phyloP scores from a whole-genome alignment of 2,888 invertebrate genomes.

The Apocheima hispidaria region DNA sequence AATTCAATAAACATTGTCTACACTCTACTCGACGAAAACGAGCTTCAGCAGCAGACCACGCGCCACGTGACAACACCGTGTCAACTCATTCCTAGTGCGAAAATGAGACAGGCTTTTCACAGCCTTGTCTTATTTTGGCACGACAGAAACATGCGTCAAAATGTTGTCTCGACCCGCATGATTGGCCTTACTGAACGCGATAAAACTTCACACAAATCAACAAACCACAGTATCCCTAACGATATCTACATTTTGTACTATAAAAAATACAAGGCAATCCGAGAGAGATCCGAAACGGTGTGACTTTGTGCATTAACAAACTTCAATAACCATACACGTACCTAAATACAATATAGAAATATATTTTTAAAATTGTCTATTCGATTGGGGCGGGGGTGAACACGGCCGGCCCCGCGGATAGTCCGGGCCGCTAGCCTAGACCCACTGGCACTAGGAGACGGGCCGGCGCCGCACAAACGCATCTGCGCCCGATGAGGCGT shows the following conservation, averaged over 20 bases:
- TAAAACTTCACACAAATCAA: slow-evolving; percentile 50
- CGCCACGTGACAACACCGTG: neutral
- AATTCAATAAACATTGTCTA: slow-evolving; percentile 31
- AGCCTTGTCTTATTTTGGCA: neutral
- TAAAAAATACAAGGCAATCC: slow-evolving; percentile 71
- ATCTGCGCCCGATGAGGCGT: slow-evolving; percentile 78
- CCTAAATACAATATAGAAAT: slow-evolving; percentile 42
- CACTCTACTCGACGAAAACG: slow-evolving; percentile 22
- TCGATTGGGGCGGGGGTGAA: slow-evolving; percentile 16
- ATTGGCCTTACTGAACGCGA: slow-evolving; percentile 39
- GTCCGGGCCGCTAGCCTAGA: neutral
- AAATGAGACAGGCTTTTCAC: neutral
- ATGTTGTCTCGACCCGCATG: slow-evolving; percentile 35
- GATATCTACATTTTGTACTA: slow-evolving; percentile 70
- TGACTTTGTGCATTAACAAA: slow-evolving; percentile 70
- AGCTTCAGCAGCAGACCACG: neutral
- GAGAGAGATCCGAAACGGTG: slow-evolving; percentile 59
- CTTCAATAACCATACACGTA: slow-evolving; percentile 42
- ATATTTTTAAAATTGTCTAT: slow-evolving; percentile 31
- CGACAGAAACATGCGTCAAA: neutral
- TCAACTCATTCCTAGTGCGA: neutral
- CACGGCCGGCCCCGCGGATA: neutral
- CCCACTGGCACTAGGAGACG: slow-evolving; percentile 40
- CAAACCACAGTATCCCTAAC: slow-evolving; percentile 60
- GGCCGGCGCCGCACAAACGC: slow-evolving; percentile 78